Evolutionary conservation across 2,113 vertebrate species (phyloP), one percentile per base, ranked within the genome.

Genomic region (Hemibagrus wyckioides): DNA sequence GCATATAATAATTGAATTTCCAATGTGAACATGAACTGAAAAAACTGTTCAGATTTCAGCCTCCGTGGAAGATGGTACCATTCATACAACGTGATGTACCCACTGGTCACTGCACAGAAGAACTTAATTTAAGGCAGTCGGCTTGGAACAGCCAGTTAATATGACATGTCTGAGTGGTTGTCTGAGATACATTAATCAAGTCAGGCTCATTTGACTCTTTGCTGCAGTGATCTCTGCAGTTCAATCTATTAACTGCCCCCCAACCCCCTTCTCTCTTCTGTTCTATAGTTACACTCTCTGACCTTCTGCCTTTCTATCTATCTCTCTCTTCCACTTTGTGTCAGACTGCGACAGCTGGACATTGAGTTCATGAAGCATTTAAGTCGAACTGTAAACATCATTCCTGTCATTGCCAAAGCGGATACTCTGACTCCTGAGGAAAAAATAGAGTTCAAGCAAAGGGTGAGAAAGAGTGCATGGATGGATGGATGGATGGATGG

Each of bases 351-450:
- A 79, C 97, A 97, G 88, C 94, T 99, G 14, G 98, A 99, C 86
- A 84, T 97, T 23, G 98, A 98, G 93, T 99, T 99, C 91, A 99
- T 99, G 98, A 99, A 97, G 89, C 97, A 97, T 89, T 92, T 99
- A 94, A 98, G 97, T 94, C 97, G 98, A 89, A 96, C 97, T 1
- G 97, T 99, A 90, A 99, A 99, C 94, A 97, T 99, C 92, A 97
- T 99, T 88, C 98, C 98, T 0, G 91, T 99, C 89, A 99, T 99
- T 3, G 98, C 98, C 85, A 99, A 99, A 91, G 95, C 98, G 1
- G 98, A 99, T 93, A 98, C 98, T 52, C 96, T 99, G 96, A 99
- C 98, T 73, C 93, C 95, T 83, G 98, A 99, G 88, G 98, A 99
- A 93, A 97, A 97, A 91, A 96, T 90, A 0, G 97, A 99, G 82